Conservation (phyloP, 2,797 vertebrate species). For the Synaphobranchus kaupii region DNA sequence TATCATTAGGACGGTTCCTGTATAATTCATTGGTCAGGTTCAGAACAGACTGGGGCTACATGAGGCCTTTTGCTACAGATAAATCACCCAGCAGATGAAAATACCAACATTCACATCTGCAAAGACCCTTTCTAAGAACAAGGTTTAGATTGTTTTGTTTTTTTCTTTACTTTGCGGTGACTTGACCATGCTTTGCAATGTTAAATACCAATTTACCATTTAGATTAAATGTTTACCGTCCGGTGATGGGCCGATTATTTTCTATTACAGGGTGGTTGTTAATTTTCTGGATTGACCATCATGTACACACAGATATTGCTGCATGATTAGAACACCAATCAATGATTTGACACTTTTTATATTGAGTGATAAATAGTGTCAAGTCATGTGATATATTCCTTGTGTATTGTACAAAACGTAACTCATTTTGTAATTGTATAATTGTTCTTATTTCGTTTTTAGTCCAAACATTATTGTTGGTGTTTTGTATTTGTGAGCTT, state of each 20-base stretch:
- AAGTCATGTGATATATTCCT: background rate
- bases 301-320: background rate
- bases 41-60: constrained; percentile 2
- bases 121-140: constrained; percentile 16
- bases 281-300: background rate
- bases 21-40: background rate
- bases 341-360: background rate
- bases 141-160: constrained; percentile 1
- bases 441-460: background rate
- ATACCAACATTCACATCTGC: background rate
- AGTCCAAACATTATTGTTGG: background rate
- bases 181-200: background rate
- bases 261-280: background rate
- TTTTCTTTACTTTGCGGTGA: background rate
- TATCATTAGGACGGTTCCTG: background rate
- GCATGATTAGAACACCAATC: background rate
- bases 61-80: background rate
- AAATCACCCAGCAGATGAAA: background rate
- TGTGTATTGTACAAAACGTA: background rate
- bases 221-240: background rate
- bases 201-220: background rate
- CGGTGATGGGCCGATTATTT: background rate
- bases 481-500: background rate
- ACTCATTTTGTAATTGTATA: background rate
- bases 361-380: background rate